phyloP scores from a whole-genome alignment of 2,797 vertebrate species.

The Hyperoplus lanceolatus region DNA sequence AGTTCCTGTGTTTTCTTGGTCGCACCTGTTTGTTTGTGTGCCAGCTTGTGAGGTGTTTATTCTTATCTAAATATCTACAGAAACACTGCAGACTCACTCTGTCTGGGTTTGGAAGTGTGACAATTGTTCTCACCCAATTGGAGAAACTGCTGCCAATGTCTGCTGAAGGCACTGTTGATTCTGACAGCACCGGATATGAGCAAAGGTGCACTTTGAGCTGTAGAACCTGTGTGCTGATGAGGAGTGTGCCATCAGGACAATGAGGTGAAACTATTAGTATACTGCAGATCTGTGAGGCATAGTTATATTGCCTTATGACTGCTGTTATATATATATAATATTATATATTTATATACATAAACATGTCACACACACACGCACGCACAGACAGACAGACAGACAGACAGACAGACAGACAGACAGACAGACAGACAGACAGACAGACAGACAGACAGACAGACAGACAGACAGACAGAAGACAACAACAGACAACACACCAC shows the following conservation, averaged over 20 bases:
- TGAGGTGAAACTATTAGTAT: conserved; percentile 46
- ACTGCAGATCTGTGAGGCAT: conserved; percentile 26
- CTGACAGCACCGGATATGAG: conserved; percentile 54
- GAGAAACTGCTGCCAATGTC: conserved; percentile 35
- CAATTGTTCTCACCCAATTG: conserved; percentile 46
- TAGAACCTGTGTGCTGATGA: conserved; percentile 24
- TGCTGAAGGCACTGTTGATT: conserved; percentile 24
- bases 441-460: too few species aligned
- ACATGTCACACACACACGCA: background rate
- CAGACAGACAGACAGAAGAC: too few species aligned
- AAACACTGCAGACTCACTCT: conserved; percentile 53
- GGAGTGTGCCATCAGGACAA: conserved; percentile 32
- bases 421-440: too few species aligned
- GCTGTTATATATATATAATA: background rate
- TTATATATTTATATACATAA: conserved; percentile 12
- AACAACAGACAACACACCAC: too few species aligned
- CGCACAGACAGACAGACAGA: background rate
- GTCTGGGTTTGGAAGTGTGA: conserved; percentile 44
- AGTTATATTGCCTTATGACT: background rate
- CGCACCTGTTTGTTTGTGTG: conserved; percentile 75
- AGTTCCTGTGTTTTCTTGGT: conserved; percentile 70
- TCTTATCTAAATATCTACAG: conserved; percentile 76
- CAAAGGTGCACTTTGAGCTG: conserved; percentile 63
- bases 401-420: background rate
- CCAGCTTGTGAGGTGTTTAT: conserved; percentile 54